A percentile compares a stretch with the other conserved stretches of the same genome.
phyloP scores from a whole-genome alignment of 2,888 invertebrate species.

The Heliconius sara region DNA sequence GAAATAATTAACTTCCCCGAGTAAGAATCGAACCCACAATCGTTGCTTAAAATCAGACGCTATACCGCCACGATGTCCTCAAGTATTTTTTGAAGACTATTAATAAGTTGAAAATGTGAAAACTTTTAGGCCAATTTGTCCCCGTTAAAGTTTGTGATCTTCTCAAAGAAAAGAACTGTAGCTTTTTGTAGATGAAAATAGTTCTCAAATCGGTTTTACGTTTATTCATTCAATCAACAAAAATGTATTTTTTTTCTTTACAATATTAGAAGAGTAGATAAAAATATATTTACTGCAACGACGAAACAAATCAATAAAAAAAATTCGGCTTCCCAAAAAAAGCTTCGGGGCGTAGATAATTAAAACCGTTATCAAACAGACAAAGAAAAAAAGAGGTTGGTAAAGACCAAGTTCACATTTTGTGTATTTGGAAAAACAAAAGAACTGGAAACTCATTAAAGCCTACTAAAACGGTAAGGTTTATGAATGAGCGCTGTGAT shows the following conservation, averaged over 20 bases:
- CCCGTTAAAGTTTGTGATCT: too few relatives aligned
- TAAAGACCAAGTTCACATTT: neutral
- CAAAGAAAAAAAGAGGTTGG: neutral
- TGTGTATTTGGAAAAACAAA: constrained; percentile 1
- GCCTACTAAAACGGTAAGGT: neutral
- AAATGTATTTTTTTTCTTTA: neutral
- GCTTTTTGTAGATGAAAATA: too few relatives aligned
- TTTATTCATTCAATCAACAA: neutral
- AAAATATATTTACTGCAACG: neutral
- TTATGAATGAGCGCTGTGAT: neutral
- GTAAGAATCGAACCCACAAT: too few relatives aligned
- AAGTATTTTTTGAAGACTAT: neutral
- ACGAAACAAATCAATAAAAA: neutral
- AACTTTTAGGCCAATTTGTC: neutral
- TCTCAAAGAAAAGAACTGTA: too few relatives aligned
- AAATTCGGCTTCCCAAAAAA: neutral
- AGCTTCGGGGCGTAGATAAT: constrained; percentile 5
- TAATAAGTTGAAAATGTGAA: neutral
- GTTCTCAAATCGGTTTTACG: neutral
- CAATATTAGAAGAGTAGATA: neutral
- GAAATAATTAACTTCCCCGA: too few relatives aligned
- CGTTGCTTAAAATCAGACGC: too few relatives aligned
- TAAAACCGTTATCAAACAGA: constrained; percentile 10
- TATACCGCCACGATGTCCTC: too few relatives aligned
- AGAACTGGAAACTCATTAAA: constrained; percentile 18